Evolutionary conservation across 2,888 invertebrate species (phyloP), one percentile per base, ranked within the genome.

Genomic region (Andrena praecox): DNA sequence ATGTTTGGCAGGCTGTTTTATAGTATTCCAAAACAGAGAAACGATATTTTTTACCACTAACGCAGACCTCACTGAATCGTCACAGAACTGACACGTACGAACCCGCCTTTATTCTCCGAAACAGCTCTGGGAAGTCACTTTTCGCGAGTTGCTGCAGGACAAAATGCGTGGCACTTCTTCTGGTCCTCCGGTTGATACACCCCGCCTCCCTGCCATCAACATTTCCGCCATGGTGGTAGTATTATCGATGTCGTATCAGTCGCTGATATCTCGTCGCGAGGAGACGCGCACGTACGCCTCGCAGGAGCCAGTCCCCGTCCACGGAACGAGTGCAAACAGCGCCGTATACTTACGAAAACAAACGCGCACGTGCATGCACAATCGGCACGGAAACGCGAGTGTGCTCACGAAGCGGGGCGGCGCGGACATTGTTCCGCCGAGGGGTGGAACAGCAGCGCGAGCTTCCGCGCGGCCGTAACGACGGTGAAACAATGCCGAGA

Each of bases 201-300:
- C 3, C 0, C 4, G 8, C 3, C 54, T 1, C 54, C 2, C 12
- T 50, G 7, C 24, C 31, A 3, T 8, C 33, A 27, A 50, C 50
- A 29, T 6, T 27, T 63, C 29, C 50, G 6, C 50, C 62, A 67
- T 64, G 63, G 72, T 42, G 52, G 20, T 59, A 66, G 35, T 71
- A 71, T 70, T 82, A 85, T 86, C 77, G 85, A 78, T 80, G 76
- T 78, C 71, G 74, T 87, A 85, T 87, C 87, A 78, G 77, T 80
- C 85, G 52, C 66, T 66, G 54, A 76, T 70, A 60, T 62, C 72
- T 33, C 71, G 66, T 56, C 64, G 64, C 74, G 64, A 77, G 64
- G 31, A 35, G 20, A 60, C 68, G 54, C 12, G 62, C 74, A 68
- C 78, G 54, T 64, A 67, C 56, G 54, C 48, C 7, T 24, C 20